phyloP scores from a whole-genome alignment of 2,113 vertebrate species.

The Toxostoma redivivum region DNA sequence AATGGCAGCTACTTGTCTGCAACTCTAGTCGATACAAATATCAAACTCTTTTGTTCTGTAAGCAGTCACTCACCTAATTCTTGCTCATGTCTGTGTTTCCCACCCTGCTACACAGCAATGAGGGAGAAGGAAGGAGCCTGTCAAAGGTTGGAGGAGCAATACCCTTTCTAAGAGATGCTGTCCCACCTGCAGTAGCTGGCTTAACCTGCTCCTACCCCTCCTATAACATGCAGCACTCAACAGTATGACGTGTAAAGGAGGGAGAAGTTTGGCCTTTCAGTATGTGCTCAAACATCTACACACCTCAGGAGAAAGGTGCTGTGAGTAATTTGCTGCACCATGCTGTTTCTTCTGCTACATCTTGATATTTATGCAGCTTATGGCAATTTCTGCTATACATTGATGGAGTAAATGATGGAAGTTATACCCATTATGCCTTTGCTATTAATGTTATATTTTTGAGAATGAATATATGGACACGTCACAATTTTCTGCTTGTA shows the following conservation, averaged over 20 bases:
- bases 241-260: rapidly evolving
- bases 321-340: background rate
- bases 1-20: background rate
- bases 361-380: background rate
- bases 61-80: background rate
- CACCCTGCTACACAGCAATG: background rate
- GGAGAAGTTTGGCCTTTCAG: background rate
- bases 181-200: background rate
- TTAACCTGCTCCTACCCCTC: background rate
- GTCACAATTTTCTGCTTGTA: background rate
- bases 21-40: rapidly evolving
- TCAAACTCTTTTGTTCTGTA: background rate
- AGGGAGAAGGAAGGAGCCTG: background rate
- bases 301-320: background rate
- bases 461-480: background rate
- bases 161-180: background rate
- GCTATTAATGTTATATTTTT: background rate
- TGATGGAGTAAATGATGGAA: background rate
- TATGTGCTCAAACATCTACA: background rate
- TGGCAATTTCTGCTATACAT: background rate
- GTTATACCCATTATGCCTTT: background rate
- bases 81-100: background rate
- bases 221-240: background rate
- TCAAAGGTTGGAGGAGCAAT: background rate
- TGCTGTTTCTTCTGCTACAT: background rate